A percentile compares a stretch with the other conserved stretches of the same genome.
phyloP scores from a whole-genome alignment of 2,797 vertebrate genomes.

The Darevskia mixta region DNA sequence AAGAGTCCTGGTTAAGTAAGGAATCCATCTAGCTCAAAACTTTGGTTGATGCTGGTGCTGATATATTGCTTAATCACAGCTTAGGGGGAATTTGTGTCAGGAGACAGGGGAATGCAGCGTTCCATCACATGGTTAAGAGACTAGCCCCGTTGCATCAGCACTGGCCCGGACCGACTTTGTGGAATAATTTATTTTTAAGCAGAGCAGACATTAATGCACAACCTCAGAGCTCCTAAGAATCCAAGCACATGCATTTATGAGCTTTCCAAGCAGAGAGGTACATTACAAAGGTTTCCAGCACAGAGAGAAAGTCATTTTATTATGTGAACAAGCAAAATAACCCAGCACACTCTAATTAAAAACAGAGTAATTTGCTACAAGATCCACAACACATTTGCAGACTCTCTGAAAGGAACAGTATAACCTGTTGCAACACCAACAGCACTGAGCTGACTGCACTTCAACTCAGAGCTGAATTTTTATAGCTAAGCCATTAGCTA shows the following conservation, averaged over 20 bases:
- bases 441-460: constrained; percentile 7
- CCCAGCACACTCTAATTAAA: neutral
- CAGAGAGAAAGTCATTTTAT: constrained; percentile 24
- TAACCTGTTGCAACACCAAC: neutral
- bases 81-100: neutral
- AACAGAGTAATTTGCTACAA: constrained; percentile 26
- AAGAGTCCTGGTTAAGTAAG: neutral
- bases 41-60: neutral
- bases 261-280: neutral
- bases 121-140: neutral
- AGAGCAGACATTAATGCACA: constrained; percentile 17
- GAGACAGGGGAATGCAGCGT: neutral
- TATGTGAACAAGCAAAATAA: constrained; percentile 37
- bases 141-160: neutral
- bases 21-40: neutral
- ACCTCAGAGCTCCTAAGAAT: constrained; percentile 21
- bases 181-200: constrained; percentile 33
- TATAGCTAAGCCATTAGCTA: constrained; percentile 24
- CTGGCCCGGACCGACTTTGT: constrained; percentile 2
- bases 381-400: neutral
- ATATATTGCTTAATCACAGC: neutral
- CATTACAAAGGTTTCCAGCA: constrained; percentile 1
- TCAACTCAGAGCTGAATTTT: constrained; percentile 54
- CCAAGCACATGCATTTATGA: neutral
- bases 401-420: neutral